Conservation (phyloP, 2,888 invertebrate species). For the Poecilus cupreus region DNA sequence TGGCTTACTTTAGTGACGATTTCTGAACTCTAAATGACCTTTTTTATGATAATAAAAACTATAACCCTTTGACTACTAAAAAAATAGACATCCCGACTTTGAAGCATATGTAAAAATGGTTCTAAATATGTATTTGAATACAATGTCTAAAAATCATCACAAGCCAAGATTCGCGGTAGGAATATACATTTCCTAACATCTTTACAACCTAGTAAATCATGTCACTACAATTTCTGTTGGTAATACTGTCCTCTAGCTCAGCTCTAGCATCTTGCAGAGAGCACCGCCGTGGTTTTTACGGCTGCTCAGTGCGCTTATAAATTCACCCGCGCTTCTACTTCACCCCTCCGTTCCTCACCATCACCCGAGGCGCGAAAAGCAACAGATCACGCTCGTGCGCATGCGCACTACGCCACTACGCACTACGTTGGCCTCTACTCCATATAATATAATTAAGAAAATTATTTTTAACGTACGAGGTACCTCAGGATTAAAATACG, state of each 20-base stretch:
- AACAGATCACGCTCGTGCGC: background rate
- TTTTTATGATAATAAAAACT: background rate
- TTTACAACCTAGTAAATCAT: background rate
- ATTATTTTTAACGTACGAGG: slow-evolving; percentile 71
- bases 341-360: background rate
- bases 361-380: slow-evolving; percentile 39
- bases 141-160: background rate
- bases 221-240: background rate
- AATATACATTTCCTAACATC: background rate
- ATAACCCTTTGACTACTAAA: too few relatives aligned
- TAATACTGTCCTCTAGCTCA: background rate
- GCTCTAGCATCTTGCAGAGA: background rate
- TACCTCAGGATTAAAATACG: slow-evolving; percentile 71
- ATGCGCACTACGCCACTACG: slow-evolving; percentile 1
- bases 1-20: too few relatives aligned
- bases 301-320: background rate
- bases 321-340: background rate
- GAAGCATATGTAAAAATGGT: too few relatives aligned
- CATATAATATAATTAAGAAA: slow-evolving; percentile 72
- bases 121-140: background rate
- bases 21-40: too few relatives aligned
- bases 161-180: background rate
- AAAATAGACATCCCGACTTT: too few relatives aligned
- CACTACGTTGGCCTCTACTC: slow-evolving; percentile 17
- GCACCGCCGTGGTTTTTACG: background rate